Base-by-base conservation (phyloP, 2,113 vertebrate genomes). In the Crypturellus undulatus region DNA sequence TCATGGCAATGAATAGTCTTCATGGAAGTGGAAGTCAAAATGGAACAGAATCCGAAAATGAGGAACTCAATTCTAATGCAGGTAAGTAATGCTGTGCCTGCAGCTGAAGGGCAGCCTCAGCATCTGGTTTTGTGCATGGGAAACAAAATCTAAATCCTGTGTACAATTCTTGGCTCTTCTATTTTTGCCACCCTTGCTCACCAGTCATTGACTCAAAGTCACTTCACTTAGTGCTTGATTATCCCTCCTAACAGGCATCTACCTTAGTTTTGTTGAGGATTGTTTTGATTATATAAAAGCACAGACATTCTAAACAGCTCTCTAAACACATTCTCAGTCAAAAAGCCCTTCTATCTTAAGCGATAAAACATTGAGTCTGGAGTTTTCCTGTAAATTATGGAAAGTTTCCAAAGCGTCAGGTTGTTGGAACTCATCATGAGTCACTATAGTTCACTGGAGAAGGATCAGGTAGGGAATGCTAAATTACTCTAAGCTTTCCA, bases 1-100 rank as follows among this genome's bases (percentile, higher is more conserved):
- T 99, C 63, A 98, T 99, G 97, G 97, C 98, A 82, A 98, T 99
- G 98, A 99, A 98, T 83, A 98, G 96, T 79, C 97, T 99, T n/a
- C 98, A 98, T 52, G 98, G 98, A 90, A 98, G 97, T 72, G 98
- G 97, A 91, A 98, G 96, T 96, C 98, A 98, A 88, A 98, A 98
- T 34, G 98, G 98, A 38, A 98, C 97, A 0, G 98, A 99, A 94
- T 99, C 98, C 3, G 99, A 99, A 87, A 98, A 98, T 12, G 98
- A 99, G 24, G 98, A 98, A 85, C 97, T 98, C 73, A 98, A 98
- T 95, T 99, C 98, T 67, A 98, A 98, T 47, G 97, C 98, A 96
- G 98, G 99, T 99, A 62, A 92, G 89, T 58, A 15, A 13, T 9
- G 15, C 67, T 70, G 38, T 15, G 42, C 10, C 2, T 3, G 16